Percentiles rank a stretch among this genome's conserved stretches.
Conservation (phyloP, 1,140 invertebrate species). For the Coenobita brevimanus region DNA sequence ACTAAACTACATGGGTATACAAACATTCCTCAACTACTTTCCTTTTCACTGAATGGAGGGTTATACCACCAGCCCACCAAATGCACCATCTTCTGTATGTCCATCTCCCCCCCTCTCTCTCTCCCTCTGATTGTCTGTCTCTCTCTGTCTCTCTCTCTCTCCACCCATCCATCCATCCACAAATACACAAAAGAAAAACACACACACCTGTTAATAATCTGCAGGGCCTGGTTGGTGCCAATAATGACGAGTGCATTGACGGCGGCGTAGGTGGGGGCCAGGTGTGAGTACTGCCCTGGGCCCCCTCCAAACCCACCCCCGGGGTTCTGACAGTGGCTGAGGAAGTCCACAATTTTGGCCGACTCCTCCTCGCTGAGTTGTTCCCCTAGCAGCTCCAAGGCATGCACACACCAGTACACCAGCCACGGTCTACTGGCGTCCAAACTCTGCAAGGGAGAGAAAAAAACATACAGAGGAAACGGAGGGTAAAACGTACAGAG, state of each 20-base stretch:
- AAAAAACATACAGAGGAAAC: too few relatives aligned
- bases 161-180: too few relatives aligned
- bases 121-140: too few relatives aligned
- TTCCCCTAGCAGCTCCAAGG: constrained; percentile 86
- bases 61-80: too few relatives aligned
- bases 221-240: constrained; percentile 89
- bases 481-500: too few relatives aligned
- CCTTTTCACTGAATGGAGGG: too few relatives aligned
- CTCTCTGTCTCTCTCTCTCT: too few relatives aligned
- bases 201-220: constrained; percentile 86
- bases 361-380: constrained; percentile 81
- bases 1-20: too few relatives aligned
- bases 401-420: constrained; percentile 96
- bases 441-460: constrained; percentile 84
- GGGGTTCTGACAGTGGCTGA: constrained; percentile 84
- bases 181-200: too few relatives aligned
- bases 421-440: constrained; percentile 97
- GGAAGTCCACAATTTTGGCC: constrained; percentile 81
- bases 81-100: too few relatives aligned
- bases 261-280: constrained; percentile 97
- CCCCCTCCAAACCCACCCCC: constrained; percentile 95
- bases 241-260: constrained; percentile 93
- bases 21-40: too few relatives aligned
- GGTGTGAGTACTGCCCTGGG: constrained; percentile 91
- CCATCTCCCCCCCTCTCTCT: too few relatives aligned